Base-by-base conservation (phyloP, 1,140 invertebrate species). In the Bombus impatiens region DNA sequence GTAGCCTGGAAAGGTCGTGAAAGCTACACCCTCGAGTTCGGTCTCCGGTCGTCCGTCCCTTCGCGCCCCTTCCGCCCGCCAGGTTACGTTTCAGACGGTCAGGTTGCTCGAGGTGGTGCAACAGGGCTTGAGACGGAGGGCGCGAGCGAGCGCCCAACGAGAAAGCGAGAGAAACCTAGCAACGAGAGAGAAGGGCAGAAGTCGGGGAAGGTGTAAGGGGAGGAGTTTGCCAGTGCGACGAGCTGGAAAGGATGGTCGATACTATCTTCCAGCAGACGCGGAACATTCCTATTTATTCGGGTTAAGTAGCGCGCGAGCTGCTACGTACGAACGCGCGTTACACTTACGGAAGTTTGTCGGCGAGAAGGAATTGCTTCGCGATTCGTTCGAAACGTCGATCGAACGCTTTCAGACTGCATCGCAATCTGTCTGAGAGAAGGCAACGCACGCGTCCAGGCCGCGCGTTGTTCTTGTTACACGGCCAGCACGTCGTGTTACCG, bases 241-340 rank as follows among this genome's bases (percentile, higher is more conserved):
- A 87, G 70, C 42, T 82, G 82, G 76, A 86, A 87, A 87, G 47
- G 87, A 91, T 88, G 78, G 83, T 88, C 90, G 87, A 92, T 92
- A 86, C 80, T 53, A 87, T 90, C 82, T 83, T 86, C 68, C 71
- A 65, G 32, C 87, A 76, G 88, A 81, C 76, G 78, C 80, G 47
- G 76, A 87, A 81, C 80, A 78, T 53, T 72, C 22, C 87, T 90
- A 86, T 92, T 92, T 92, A 92, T 91, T 89, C 82, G 75, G 67
- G 59, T 76, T 87, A 89, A 92, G 87, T 88, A 79, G 84, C 78
- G 47, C 72, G 59, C 67, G 72, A 78, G 77, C 76, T 77, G n/a
- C 76, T 57, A 47, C 65, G 9, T 78, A 78, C 82, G 81, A 12
- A 80, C 22, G 9, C 81, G 68, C 59, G 47, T 44, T 47, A 40